phyloP scores from a whole-genome alignment of 2,888 invertebrate species.

The Brenthis hecate region DNA sequence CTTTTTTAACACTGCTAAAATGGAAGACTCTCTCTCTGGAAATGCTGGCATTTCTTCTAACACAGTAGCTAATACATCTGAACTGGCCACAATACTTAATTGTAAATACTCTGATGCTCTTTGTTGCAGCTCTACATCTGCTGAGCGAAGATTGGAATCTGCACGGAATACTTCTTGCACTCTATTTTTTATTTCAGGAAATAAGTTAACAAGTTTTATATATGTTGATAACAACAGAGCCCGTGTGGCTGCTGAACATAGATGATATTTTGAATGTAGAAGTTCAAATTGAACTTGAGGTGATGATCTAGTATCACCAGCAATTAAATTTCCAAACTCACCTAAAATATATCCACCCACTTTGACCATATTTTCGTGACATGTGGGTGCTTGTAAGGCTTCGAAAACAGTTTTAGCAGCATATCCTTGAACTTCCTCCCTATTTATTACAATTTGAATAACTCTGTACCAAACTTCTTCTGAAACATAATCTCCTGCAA shows the following conservation, averaged over 20 bases:
- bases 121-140: slow-evolving; percentile 99
- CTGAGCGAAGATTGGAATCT: slow-evolving; percentile 97
- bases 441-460: slow-evolving; percentile 99
- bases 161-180: slow-evolving; percentile 97
- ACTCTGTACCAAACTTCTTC: slow-evolving; percentile 99
- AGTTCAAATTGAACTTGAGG: slow-evolving; percentile 99
- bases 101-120: slow-evolving; percentile 98
- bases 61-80: slow-evolving; percentile 98
- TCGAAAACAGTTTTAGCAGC: slow-evolving; percentile 99
- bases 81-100: slow-evolving; percentile 96
- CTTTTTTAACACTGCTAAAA: slow-evolving; percentile 98
- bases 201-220: slow-evolving; percentile 99
- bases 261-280: slow-evolving; percentile 98
- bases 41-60: slow-evolving; percentile 99
- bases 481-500: slow-evolving; percentile 99
- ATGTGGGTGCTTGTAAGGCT: slow-evolving; percentile 98
- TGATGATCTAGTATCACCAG: slow-evolving; percentile 98
- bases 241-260: slow-evolving; percentile 98
- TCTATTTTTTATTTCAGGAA: slow-evolving; percentile 98
- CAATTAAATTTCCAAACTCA: slow-evolving; percentile 99
- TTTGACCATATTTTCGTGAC: slow-evolving; percentile 99
- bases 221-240: slow-evolving; percentile 98
- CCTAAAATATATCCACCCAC: slow-evolving; percentile 99
- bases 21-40: slow-evolving; percentile 98
- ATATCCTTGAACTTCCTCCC: slow-evolving; percentile 99